Conservation (phyloP, 2,113 vertebrate genomes). For the Nanorana parkeri region DNA sequence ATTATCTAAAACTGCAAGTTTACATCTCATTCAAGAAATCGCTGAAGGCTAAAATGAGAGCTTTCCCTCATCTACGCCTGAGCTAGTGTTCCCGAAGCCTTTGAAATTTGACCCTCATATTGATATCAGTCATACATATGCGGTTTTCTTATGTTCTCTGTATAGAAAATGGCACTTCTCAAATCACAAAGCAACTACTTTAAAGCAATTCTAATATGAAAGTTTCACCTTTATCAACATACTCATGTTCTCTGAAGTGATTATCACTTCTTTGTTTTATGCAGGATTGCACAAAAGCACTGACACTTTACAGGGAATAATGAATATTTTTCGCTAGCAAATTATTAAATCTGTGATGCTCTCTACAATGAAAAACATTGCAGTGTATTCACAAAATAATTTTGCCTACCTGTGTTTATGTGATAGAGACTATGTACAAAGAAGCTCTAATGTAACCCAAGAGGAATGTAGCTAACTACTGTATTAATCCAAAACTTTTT, state of each 20-base stretch:
- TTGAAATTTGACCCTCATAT: conserved; percentile 4
- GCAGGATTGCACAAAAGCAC: conserved; percentile 15
- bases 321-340: conserved; percentile 27
- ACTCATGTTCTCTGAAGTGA: conserved; percentile 20
- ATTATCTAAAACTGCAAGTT: conserved; percentile 10
- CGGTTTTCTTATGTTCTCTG: background rate
- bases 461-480: background rate
- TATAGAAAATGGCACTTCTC: background rate
- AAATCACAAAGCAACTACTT: background rate
- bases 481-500: background rate
- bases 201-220: conserved; percentile 1
- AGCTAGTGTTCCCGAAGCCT: conserved; percentile 1
- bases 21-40: conserved; percentile 8
- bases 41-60: background rate
- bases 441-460: background rate
- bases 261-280: conserved; percentile 18
- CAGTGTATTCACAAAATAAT: background rate
- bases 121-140: background rate
- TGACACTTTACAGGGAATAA: conserved; percentile 29
- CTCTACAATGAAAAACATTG: conserved; percentile 9
- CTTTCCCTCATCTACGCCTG: background rate
- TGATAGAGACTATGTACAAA: background rate
- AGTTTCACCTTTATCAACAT: background rate
- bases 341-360: conserved; percentile 22
- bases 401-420: conserved; percentile 6